Evolutionary conservation across 2,888 invertebrate species (phyloP), one percentile per base, ranked within the genome.

Genomic region (Parelbella ahira): DNA sequence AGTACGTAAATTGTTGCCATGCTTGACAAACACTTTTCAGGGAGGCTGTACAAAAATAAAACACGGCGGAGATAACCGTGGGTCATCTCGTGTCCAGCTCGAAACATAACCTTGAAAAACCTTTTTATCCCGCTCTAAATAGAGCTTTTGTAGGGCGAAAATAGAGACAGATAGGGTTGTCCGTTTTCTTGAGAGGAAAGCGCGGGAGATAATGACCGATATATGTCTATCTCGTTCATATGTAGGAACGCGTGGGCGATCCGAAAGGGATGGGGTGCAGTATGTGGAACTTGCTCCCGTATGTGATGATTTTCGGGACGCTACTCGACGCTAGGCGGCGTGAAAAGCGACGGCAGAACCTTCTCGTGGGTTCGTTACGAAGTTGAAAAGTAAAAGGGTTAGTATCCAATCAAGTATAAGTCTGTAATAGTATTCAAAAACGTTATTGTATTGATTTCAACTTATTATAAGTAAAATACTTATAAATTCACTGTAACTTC

Each of bases 291-390:
- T 58, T 33, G 18, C 34, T 51, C 46, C 49, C 56, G 55, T 62
- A 53, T 63, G 65, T 60, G 68, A 58, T 63, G 54, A 23, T 42
- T 69, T 71, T 63, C 63, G 48, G 53, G 53, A 50, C 59, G 79
- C 87, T 84, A 87, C 82, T 84, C 82, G 66, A 64, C 87, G 69
- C 76, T 72, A 84, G 87, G 69, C 68, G 82, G 86, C 86, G 82
- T 57, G 66, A 63, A 54, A 53, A 51, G 49, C 49, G 50, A 2
- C 7, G 8, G 8, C 4, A 13, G 11, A 39, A 13, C 13, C 25
- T 34, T 12, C 15, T 5, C 7, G 7, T 3, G 21, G 41, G 41
- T 42, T 34, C 28, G 3, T 28, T 15, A 12, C 33, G 27, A 21
- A 42, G 28, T 21, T 12, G n/a, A 7, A 18, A n/a, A n/a, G n/a